A percentile compares a stretch with the other conserved stretches of the same genome.
phyloP scores from a whole-genome alignment of 2,113 vertebrate genomes.

The Rhynchopsitta pachyrhyncha region DNA sequence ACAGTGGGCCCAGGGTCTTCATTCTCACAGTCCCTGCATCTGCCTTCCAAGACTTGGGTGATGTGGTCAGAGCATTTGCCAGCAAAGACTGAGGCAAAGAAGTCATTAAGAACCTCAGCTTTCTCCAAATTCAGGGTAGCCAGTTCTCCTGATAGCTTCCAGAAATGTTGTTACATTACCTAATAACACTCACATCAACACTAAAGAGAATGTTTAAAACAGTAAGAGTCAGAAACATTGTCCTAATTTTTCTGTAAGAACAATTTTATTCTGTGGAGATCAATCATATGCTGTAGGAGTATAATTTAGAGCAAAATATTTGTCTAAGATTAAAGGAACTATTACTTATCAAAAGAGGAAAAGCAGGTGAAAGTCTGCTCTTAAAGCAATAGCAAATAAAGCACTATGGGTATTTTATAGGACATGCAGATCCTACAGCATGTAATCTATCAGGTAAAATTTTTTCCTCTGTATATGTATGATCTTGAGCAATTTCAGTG shows the following conservation, averaged over 20 bases:
- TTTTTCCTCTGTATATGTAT: not conserved
- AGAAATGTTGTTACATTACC: not conserved
- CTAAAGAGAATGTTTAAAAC: slow-evolving; percentile 33
- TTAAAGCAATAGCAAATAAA: slow-evolving; percentile 31
- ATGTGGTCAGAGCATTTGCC: too few species aligned
- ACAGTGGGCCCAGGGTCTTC: too few species aligned
- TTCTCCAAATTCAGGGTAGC: too few species aligned
- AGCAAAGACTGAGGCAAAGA: too few species aligned
- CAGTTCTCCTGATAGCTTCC: too few species aligned
- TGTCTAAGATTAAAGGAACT: slow-evolving; percentile 6
- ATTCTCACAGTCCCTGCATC: too few species aligned
- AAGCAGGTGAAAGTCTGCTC: not conserved
- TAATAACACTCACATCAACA: not conserved
- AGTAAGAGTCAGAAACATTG: not conserved
- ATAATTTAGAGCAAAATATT: slow-evolving; percentile 15
- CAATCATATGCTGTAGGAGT: not conserved
- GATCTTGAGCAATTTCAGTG: slow-evolving; percentile 16
- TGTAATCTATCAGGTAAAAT: not conserved
- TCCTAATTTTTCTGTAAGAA: slow-evolving; percentile 52
- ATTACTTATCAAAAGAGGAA: slow-evolving; percentile 3
- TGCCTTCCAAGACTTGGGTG: too few species aligned
- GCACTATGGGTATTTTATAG: not conserved
- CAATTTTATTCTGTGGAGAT: slow-evolving; percentile 2
- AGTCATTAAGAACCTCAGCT: too few species aligned
- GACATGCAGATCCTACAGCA: not conserved